Evolutionary conservation across 2,888 invertebrate species (phyloP), one percentile per base, ranked within the genome.

Genomic region (Toxonevra muliebris): DNA sequence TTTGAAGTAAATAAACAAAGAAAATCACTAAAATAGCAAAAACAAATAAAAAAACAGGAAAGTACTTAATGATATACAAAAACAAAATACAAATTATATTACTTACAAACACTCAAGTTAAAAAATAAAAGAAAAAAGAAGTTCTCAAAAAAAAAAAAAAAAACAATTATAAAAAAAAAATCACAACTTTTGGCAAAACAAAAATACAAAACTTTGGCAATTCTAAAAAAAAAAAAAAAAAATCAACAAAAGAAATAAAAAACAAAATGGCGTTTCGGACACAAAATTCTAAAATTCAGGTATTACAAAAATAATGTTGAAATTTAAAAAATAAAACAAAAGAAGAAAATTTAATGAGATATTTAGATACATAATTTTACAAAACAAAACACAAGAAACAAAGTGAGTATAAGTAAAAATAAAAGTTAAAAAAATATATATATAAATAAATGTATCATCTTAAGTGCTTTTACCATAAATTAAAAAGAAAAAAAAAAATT

Each of bases 211-310:
- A 64, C 19, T 54, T 19, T 57, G 8, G 48, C 43, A 48, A 20
- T 48, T 48, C 40, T 19, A 42, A 11, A 30, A 20, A 58, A 40
- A 20, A 2, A 12, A 52, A 19, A 53, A n/a, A 19, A 7, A 59
- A 59, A 15, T 13, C 13, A 41, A 58, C 41, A 30, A 53, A 11
- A 12, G 20, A 9, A 45, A 11, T 19, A 43, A 61, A 43, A 75
- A 75, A 71, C 57, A 71, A 72, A 76, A 80, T 77, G 76, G 78
- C 73, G 78, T 83, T 83, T 83, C 82, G 83, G 82, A 79, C 80
- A 82, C 84, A 82, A 83, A 84, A 83, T 83, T 83, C 83, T 83
- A 84, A 83, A 84, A 83, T 82, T 84, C 83, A 83, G 83, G 83
- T 83, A 82, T 75, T 78, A 77, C 69, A 74, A 76, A 73, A 74